Base-by-base conservation (phyloP, 2,888 invertebrate genomes). In the Cataglyphis livida region DNA sequence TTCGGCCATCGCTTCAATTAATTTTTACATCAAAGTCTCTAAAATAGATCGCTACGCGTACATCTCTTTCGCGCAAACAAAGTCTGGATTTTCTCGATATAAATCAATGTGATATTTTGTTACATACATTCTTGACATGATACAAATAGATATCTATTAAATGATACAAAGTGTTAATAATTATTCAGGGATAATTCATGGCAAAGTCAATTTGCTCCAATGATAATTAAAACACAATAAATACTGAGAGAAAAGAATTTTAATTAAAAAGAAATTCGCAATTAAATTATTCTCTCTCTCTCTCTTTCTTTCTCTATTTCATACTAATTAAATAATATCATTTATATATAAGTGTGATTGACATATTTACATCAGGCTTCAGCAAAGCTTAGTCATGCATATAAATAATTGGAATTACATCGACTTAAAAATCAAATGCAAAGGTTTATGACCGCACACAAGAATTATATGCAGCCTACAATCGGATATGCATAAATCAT, bases 1-100 rank as follows among this genome's bases (percentile, higher is more conserved):
- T 71, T 61, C 68, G n/a, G 51, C 18, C n/a, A 70, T 85, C 78
- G 73, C 75, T 87, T 88, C 85, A 88, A 88, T 88, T 89, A 88
- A 87, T 83, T 76, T 85, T 82, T 65, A 65, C 44, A 75, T 48
- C 62, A 38, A 64, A 81, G 78, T 84, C 68, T 70, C 62, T 38
- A 54, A 81, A 74, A 62, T 64, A 74, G 51, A 73, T 54, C 59
- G 71, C 35, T n/a, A 2, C n/a, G 18, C 61, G 21, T 73, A 48
- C 51, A 48, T 75, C 62, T 74, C 15, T 32, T 38, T 28, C n/a
- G 25, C n/a, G n/a, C 3, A 54, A 68, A 44, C 18, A 35, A 15
- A 62, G 62, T 62, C 25, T 62, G 15, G 15, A 68, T 41, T 71
- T 21, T 78, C 71, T 70, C n/a, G 7, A 15, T 18, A 38, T 21